phyloP scores from a whole-genome alignment of 1,140 invertebrate genomes.

The Adelges cooleyi region DNA sequence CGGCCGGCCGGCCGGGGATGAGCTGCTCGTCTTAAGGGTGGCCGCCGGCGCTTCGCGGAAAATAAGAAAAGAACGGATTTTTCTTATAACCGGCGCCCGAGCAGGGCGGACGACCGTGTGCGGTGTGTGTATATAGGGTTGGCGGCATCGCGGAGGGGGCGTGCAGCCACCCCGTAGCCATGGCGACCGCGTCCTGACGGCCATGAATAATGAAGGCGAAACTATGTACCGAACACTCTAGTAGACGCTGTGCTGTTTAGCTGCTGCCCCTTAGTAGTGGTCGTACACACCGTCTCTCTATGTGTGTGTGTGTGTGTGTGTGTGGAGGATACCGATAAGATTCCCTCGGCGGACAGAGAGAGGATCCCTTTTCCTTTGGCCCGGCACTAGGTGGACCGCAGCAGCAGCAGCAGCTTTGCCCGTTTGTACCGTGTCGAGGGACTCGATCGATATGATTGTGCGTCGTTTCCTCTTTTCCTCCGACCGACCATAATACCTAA shows the following conservation, averaged over 20 bases:
- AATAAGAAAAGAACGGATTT: slow-evolving; percentile 18
- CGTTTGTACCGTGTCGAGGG: not conserved
- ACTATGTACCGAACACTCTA: slow-evolving; percentile 5
- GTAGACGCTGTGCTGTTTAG: too few relatives aligned
- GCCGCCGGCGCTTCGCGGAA: not conserved
- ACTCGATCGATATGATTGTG: slow-evolving; percentile 6
- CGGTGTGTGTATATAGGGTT: not conserved
- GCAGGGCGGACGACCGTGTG: not conserved
- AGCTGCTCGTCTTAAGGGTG: slow-evolving; percentile 25
- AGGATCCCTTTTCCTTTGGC: too few relatives aligned
- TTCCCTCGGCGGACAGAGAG: slow-evolving; percentile 1
- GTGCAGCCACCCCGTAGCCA: slow-evolving; percentile 5
- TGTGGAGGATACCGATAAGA: slow-evolving; percentile 7
- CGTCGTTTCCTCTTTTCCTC: not conserved
- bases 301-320: not conserved
- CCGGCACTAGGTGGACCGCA: too few relatives aligned
- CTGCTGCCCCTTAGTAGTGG: too few relatives aligned
- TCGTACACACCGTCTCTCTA: not conserved
- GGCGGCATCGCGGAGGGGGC: not conserved
- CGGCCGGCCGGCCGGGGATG: not conserved
- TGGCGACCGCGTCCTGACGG: slow-evolving; percentile 16
- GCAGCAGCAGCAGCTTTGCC: not conserved
- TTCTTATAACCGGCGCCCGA: slow-evolving; percentile 5
- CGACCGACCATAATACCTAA: too few relatives aligned
- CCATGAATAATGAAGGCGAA: slow-evolving; percentile 28